Conservation (phyloP, 2,797 vertebrate species). For the Remorina albescens region DNA sequence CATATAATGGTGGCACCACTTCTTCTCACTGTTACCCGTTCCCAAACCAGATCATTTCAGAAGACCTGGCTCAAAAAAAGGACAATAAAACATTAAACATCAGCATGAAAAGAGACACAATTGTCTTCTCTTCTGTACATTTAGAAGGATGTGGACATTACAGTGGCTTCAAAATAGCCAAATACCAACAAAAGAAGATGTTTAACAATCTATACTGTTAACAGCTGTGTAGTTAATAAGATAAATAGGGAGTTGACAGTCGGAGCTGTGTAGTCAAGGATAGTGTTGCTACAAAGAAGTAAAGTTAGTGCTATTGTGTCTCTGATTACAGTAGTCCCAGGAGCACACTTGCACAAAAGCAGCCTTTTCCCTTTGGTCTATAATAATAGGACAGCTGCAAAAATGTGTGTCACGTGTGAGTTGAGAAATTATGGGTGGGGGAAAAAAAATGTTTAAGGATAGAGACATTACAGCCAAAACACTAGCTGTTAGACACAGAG, state of each 20-base stretch:
- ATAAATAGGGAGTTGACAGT: not conserved
- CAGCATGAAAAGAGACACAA: not conserved
- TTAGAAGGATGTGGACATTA: not conserved
- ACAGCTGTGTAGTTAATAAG: slow-evolving; percentile 31
- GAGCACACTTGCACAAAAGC: slow-evolving; percentile 4
- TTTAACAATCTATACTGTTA: slow-evolving; percentile 23
- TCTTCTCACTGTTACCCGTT: no score
- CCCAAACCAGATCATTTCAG: no score
- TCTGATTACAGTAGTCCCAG: slow-evolving; percentile 1
- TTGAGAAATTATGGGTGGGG: not conserved
- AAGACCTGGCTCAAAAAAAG: no score
- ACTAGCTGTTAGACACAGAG: not conserved
- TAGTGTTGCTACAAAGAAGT: not conserved
- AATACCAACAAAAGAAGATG: not conserved
- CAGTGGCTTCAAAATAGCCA: slow-evolving; percentile 20
- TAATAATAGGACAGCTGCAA: slow-evolving; percentile 22
- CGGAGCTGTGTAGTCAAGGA: not conserved
- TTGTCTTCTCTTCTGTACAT: not conserved
- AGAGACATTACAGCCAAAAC: slow-evolving; percentile 11
- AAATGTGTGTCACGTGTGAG: not conserved
- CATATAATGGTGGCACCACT: no score
- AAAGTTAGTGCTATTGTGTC: not conserved
- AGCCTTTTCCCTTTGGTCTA: not conserved
- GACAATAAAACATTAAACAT: no score
- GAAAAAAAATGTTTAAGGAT: slow-evolving; percentile 10